Conservation (phyloP, 1,140 invertebrate genomes). For the Parasteatoda tepidariorum region DNA sequence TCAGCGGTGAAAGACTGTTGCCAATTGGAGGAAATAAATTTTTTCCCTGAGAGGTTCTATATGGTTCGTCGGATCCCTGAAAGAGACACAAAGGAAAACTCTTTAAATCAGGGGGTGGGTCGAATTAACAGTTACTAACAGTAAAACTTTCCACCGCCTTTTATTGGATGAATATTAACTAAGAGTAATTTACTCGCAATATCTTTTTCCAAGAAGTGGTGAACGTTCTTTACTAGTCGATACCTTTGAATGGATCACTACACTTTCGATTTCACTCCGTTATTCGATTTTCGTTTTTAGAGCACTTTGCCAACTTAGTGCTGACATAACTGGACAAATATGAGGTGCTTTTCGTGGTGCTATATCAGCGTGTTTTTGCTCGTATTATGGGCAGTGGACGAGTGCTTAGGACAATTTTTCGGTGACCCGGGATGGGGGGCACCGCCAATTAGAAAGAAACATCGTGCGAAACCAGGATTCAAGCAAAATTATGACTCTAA, state of each 20-base stretch:
- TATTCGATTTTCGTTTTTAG: background rate
- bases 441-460: background rate
- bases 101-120: conserved; percentile 48
- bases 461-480: conserved; percentile 13
- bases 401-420: conserved; percentile 56
- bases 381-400: conserved; percentile 26
- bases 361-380: background rate
- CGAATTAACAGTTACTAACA: conserved; percentile 45
- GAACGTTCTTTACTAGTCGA: conserved; percentile 1
- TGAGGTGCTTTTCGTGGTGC: conserved; percentile 31
- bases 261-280: background rate
- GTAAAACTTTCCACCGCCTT: conserved; percentile 26
- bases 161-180: background rate
- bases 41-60: conserved; percentile 33
- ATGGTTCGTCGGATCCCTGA: conserved; percentile 53
- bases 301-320: background rate
- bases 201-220: background rate
- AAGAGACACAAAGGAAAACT: conserved; percentile 47
- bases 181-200: conserved; percentile 4
- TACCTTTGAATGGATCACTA: conserved; percentile 27
- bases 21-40: conserved; percentile 57
- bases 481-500: conserved; percentile 39
- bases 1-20: conserved; percentile 50
- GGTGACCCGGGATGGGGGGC: conserved; percentile 5
- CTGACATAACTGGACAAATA: background rate